phyloP scores from a whole-genome alignment of 92 coral and sea anemone genomes.

The Diadumene lineata region DNA sequence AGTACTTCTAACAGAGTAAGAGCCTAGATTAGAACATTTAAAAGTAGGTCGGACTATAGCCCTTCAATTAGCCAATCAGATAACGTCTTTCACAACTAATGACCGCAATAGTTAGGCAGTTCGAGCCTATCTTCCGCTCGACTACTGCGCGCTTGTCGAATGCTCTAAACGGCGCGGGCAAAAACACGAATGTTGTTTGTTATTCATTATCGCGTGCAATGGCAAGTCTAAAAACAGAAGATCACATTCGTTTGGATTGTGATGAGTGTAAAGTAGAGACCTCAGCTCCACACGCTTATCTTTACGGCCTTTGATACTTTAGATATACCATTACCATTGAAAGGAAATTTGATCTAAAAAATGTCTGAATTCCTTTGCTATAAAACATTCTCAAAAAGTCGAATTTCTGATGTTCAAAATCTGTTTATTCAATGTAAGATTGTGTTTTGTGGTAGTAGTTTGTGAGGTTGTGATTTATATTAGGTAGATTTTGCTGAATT shows the following conservation, averaged over 20 bases:
- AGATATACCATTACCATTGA: conserved; percentile 3
- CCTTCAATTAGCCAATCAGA: conserved; percentile 49
- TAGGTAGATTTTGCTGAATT: conserved; percentile 9
- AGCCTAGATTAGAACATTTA: conserved; percentile 42
- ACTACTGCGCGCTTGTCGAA: not conserved
- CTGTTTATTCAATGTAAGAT: too few relatives aligned
- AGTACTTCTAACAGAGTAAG: conserved; percentile 20
- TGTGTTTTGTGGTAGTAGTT: not conserved
- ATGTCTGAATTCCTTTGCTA: conserved; percentile 10
- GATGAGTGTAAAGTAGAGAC: conserved; percentile 8
- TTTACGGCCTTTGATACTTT: not conserved
- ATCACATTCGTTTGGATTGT: not conserved
- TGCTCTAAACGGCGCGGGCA: conserved; percentile 1
- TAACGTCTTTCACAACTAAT: conserved; percentile 11
- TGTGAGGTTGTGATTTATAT: not conserved
- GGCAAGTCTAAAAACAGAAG: not conserved
- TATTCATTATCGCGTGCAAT: not conserved
- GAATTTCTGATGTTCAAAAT: not conserved
- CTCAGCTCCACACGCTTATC: conserved; percentile 9
- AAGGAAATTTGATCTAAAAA: not conserved
- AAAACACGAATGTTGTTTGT: conserved; percentile 4
- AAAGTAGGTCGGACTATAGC: conserved; percentile 40
- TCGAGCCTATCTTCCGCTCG: conserved; percentile 35
- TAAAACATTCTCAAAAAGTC: not conserved
- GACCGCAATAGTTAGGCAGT: conserved; percentile 51